Percentiles rank a stretch among this genome's conserved stretches.
Conservation (phyloP, 2,797 vertebrate genomes). For the Sebastes minor region DNA sequence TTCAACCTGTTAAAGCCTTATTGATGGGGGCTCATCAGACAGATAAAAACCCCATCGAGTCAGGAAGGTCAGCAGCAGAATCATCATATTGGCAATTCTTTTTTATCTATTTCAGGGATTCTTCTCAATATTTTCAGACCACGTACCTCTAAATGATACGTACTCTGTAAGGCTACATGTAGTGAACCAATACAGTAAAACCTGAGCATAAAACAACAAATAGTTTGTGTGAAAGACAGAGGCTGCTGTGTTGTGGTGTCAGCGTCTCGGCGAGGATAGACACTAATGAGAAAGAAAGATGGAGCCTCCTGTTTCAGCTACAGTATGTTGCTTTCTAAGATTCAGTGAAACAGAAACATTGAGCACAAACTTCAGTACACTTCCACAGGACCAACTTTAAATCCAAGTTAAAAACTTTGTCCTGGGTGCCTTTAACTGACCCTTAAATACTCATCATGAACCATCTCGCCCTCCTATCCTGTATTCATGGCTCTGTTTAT, state of each 20-base stretch:
- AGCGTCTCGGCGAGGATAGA: neutral
- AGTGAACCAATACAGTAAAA: too few species aligned
- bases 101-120: neutral
- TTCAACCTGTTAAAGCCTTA: conserved; percentile 1
- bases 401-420: too few species aligned
- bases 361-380: neutral
- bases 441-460: too few species aligned
- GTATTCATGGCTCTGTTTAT: too few species aligned
- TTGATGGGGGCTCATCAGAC: neutral
- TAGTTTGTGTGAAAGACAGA: too few species aligned
- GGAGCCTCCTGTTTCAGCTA: neutral
- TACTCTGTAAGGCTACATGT: too few species aligned
- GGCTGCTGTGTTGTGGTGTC: neutral
- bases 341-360: neutral
- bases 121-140: neutral
- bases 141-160: fast-evolving
- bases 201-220: too few species aligned
- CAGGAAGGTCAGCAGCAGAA: neutral
- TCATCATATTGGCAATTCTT: neutral
- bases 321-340: neutral
- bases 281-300: conserved; percentile 8
- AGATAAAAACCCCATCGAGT: neutral
- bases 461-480: too few species aligned
- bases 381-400: too few species aligned
- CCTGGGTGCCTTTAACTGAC: too few species aligned